Evolutionary conservation across 1,140 invertebrate species (phyloP).

Genomic region (Psilanteris sp.): DNA sequence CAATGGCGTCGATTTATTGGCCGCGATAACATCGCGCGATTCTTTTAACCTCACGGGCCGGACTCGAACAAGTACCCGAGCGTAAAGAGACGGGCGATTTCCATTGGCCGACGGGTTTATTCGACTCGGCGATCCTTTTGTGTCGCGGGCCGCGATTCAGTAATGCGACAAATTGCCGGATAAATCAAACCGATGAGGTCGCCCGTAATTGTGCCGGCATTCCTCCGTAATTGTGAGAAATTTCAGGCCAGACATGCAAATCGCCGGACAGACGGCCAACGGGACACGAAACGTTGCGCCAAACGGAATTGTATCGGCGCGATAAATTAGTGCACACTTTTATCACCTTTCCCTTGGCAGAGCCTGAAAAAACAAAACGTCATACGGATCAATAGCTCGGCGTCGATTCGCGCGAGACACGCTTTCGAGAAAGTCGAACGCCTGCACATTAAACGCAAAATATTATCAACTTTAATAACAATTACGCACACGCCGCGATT

Average conservation of each 20-base stretch:
- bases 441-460: constrained; percentile 7
- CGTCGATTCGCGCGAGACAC: not conserved
- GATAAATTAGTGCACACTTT: no score
- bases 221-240: constrained; percentile 21
- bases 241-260: constrained; percentile 2
- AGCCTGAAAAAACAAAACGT: no score
- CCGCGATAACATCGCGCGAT: constrained; percentile 41
- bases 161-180: constrained; percentile 20
- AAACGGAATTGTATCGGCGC: no score
- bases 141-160: constrained; percentile 5
- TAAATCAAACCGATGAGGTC: constrained; percentile 21
- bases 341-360: no score
- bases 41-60: constrained; percentile 46
- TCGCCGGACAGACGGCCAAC: no score
- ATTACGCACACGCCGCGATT: constrained; percentile 19
- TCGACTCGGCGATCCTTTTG: constrained; percentile 25
- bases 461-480: constrained; percentile 33
- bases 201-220: not conserved
- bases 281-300: no score
- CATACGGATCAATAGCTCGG: no score
- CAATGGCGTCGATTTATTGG: constrained; percentile 44
- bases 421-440: constrained; percentile 9
- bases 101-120: constrained; percentile 31
- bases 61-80: constrained; percentile 36
- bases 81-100: constrained; percentile 39